Evolutionary conservation across 2,797 vertebrate genomes (phyloP).

Genomic region (Tapirus indicus): DNA sequence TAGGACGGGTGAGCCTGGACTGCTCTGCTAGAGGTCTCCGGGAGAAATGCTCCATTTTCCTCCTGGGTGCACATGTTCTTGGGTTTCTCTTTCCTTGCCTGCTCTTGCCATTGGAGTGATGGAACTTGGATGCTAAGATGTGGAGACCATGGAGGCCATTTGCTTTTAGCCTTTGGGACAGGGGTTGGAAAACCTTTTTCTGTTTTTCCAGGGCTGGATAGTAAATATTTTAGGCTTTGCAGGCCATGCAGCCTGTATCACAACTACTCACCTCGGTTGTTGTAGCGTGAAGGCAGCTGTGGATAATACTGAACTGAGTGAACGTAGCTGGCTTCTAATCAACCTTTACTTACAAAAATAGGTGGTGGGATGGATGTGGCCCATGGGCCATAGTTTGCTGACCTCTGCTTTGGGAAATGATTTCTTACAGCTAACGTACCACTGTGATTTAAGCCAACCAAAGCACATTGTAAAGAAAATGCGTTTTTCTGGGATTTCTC

Average conservation of each 20-base stretch:
- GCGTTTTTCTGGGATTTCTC: background rate
- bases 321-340: background rate
- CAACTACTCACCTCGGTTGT: background rate
- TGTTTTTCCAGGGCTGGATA: background rate
- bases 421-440: background rate
- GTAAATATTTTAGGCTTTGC: background rate
- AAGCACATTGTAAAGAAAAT: background rate
- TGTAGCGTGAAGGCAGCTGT: background rate
- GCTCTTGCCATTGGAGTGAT: background rate
- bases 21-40: background rate
- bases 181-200: background rate
- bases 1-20: too few species aligned
- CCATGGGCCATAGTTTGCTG: background rate
- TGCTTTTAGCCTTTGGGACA: background rate
- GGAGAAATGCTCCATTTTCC: background rate
- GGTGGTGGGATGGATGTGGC: background rate
- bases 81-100: background rate
- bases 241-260: background rate
- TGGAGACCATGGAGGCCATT: background rate
- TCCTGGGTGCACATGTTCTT: accelerated
- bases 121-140: background rate
- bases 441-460: background rate
- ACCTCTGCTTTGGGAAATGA: background rate
- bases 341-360: background rate
- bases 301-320: background rate